Evolutionary conservation across 2,797 vertebrate species (phyloP), one percentile per base, ranked within the genome.

Genomic region (Phrynocephalus forsythii): DNA sequence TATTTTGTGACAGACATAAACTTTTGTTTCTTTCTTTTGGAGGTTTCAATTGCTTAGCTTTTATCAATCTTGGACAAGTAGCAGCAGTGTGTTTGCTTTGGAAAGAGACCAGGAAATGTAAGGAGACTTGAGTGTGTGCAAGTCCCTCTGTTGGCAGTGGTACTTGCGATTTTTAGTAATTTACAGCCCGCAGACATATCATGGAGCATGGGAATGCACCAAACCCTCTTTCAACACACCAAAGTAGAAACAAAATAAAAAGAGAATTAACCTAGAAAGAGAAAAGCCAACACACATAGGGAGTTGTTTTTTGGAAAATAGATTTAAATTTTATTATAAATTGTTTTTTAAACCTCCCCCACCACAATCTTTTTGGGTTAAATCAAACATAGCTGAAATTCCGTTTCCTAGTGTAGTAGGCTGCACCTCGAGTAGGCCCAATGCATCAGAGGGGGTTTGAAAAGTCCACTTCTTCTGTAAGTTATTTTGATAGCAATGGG

Each of bases 281-380:
- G 3, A n/a, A 86, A 33, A 33, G 11, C 11, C 33, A 4, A 26
- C 5, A 5, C 38, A 44, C 1, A 56, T 56, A 7, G 52, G 52
- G 13, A 56, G 10, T 56, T 88, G 38, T 94, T 90, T 91, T 86
- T 91, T 95, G 95, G 87, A 97, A 97, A 96, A 96, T 95, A 97
- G 90, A 95, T 95, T 96, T 96, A 95, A 79, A 95, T 96, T 90
- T 95, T 93, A 92, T 94, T 93, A 96, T 93, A 95, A 96, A 95
- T 95, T 87, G 79, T 93, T 90, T 93, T 87, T 93, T 81, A 84
- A n/a, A 79, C 50, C 60, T 63, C n/a, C 28, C 48, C 44, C 66
- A 24, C 44, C 82, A 68, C 20, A 7, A 93, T 86, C 83, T 91
- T 82, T 81, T 91, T 38, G 44, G 20, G 44, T 76, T 10, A 76